A percentile compares a stretch with the other conserved stretches of the same genome.
Conservation (phyloP, 1,140 invertebrate species). For the Drosophila persimilis region DNA sequence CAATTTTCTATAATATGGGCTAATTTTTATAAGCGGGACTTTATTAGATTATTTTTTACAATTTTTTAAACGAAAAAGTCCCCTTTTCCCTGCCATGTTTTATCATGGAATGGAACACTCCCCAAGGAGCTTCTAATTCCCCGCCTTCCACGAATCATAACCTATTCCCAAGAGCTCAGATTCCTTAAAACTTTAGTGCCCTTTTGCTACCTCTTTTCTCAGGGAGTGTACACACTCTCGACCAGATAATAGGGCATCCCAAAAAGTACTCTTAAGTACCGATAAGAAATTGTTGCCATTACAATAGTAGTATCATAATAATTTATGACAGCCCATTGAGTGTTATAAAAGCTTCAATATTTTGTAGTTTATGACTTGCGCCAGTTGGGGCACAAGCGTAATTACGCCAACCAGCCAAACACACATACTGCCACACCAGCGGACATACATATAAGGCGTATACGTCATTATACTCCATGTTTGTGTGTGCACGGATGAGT, state of each 20-base stretch:
- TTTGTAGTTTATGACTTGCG: constrained; percentile 81
- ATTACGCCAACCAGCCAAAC: constrained; percentile 49
- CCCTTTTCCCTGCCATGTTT: no score
- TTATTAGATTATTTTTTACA: no score
- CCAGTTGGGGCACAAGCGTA: constrained; percentile 75
- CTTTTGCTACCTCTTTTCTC: background rate
- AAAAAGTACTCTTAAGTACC: constrained; percentile 71
- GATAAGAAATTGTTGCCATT: constrained; percentile 80
- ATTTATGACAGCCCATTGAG: constrained; percentile 79
- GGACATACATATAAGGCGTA: constrained; percentile 44
- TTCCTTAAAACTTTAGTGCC: no score
- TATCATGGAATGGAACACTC: no score
- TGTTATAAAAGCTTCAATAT: constrained; percentile 82
- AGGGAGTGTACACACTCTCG: background rate
- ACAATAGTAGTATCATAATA: constrained; percentile 82
- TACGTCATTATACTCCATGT: constrained; percentile 58
- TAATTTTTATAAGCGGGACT: no score
- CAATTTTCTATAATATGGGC: no score
- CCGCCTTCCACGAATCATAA: no score
- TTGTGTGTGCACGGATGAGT: constrained; percentile 63
- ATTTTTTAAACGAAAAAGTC: no score
- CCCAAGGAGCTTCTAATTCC: no score
- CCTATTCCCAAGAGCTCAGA: no score
- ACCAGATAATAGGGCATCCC: constrained; percentile 32
- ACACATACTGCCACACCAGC: constrained; percentile 15